These are phyloP conservation scores for Botrylloides violaceus DNA, from an alignment of 23 tunicate species.

Conservation along the genomic window DNA sequence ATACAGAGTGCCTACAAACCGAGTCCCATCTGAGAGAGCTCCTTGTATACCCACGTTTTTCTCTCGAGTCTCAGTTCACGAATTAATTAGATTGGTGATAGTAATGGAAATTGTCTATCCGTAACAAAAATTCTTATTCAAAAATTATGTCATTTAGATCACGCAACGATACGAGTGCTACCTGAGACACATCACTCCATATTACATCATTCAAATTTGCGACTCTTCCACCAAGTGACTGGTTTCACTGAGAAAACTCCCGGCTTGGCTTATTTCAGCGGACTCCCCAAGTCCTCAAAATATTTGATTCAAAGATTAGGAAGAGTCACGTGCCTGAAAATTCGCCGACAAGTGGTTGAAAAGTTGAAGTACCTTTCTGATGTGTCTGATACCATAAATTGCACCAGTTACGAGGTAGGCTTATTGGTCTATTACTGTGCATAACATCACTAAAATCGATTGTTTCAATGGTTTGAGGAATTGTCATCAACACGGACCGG, in stretches of 20 bases:
- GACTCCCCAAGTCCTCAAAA: constrained; percentile 1
- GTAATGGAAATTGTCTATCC: no score
- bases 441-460: background rate
- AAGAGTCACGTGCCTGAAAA: background rate
- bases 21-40: no score
- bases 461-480: background rate
- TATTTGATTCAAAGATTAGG: background rate
- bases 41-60: no score
- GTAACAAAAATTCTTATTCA: no score
- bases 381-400: constrained; percentile 8
- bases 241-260: constrained; percentile 5
- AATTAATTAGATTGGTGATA: no score
- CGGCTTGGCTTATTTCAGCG: background rate
- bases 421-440: background rate
- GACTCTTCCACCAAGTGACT: background rate
- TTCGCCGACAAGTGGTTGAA: background rate
- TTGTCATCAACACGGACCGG: background rate
- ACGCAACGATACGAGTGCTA: constrained; percentile 4
- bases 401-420: constrained; percentile 25
- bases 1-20: no score
- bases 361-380: background rate
- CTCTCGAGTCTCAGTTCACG: no score
- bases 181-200: constrained; percentile 2
- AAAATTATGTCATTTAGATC: no score
- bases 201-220: background rate